Base-by-base conservation (phyloP, 2,888 invertebrate genomes). In the Sphinx pinastri region DNA sequence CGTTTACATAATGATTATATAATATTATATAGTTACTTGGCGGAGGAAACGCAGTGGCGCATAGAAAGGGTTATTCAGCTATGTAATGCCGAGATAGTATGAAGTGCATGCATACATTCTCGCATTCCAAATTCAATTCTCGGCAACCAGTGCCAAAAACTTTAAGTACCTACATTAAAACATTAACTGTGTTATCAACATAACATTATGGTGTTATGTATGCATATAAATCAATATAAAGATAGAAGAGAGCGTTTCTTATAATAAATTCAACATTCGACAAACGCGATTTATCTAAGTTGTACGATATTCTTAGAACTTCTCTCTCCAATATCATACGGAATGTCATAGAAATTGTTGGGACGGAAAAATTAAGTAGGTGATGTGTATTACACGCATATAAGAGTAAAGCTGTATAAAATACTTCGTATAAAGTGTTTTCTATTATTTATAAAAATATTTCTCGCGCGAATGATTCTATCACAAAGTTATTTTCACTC, bases 401-500 rank as follows among this genome's bases (percentile, higher is more conserved):
- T 31, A 63, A 13, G 52, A 45, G 16, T 16, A 38, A 63, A 69
- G 45, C 60, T 38, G 45, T 69, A 63, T 59, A 11, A 60, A 14
- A 67, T 67, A 55, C 45, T 38, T 54, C 14, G 45, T 54, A 54
- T n/a, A 67, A n/a, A 11, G 10, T 13, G 38, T 67, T 63, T 47
- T 49, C 19, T 49, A 49, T 69, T 55, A 54, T 60, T 47, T 57
- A 13, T 67, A 70, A 0, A 58, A 67, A 19, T 31, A 67, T 54
- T 63, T 54, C 45, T 54, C 16, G 38, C 19, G 19, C n/a, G 47
- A 60, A 45, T 60, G 47, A 11, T 47, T 47, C 25, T 59, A 16
- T 85, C 79, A 87, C 77, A 88, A 79, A 70, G 82, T 86, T 68
- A 93, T 88, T 79, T 87, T 88, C 7, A 93, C 91, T 54, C 86